phyloP scores from a whole-genome alignment of 2,113 vertebrate genomes.

The Acrocephalus arundinaceus region DNA sequence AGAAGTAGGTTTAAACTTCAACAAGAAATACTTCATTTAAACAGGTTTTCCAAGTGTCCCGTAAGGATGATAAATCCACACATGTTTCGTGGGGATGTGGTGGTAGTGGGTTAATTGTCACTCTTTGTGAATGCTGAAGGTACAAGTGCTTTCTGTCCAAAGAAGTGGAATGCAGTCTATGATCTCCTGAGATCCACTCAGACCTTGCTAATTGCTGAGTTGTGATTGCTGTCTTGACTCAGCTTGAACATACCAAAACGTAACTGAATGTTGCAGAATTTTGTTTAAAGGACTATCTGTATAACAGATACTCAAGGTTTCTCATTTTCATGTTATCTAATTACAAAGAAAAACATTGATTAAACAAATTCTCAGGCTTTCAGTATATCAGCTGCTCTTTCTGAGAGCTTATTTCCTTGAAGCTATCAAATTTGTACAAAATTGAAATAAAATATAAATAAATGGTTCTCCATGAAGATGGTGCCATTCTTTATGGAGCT shows the following conservation, averaged over 20 bases:
- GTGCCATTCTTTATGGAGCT: conserved; percentile 36
- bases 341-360: background rate
- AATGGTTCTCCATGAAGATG: conserved; percentile 14
- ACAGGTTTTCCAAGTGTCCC: background rate
- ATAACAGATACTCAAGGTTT: background rate
- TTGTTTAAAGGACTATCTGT: background rate
- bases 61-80: background rate
- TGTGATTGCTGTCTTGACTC: background rate
- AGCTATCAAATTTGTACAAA: conserved; percentile 24
- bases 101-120: background rate
- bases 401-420: conserved; percentile 22
- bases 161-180: accelerated
- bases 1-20: background rate
- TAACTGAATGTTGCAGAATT: background rate
- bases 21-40: background rate
- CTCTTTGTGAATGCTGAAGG: background rate
- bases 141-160: background rate
- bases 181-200: background rate
- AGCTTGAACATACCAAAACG: background rate
- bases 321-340: background rate
- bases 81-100: background rate
- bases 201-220: background rate
- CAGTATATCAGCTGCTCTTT: background rate
- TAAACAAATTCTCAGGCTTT: conserved; percentile 20
- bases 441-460: conserved; percentile 53